phyloP scores from a whole-genome alignment of 2,797 vertebrate genomes.

The Lepidocolaptes lacrymiger region DNA sequence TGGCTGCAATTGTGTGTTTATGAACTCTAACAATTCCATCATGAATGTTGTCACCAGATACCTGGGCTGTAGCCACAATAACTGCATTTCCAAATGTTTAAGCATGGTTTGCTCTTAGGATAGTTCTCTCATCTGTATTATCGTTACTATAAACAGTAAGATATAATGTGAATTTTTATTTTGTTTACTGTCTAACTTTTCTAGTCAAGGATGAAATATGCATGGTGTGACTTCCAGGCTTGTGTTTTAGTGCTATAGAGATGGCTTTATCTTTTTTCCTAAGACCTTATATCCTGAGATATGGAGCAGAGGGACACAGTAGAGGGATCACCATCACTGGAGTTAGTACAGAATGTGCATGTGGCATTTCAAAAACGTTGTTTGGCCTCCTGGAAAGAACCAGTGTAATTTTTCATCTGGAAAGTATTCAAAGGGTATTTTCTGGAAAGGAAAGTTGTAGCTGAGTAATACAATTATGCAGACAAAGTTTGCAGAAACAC shows the following conservation, averaged over 20 bases:
- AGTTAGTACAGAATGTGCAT: background rate
- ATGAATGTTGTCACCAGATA: constrained; percentile 25
- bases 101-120: background rate
- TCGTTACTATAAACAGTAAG: background rate
- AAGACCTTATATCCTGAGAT: background rate
- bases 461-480: background rate
- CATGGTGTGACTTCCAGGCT: background rate
- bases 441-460: background rate
- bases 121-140: background rate
- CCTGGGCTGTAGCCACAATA: constrained; percentile 29
- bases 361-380: background rate
- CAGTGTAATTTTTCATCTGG: constrained; percentile 45
- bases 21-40: constrained; percentile 43
- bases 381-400: constrained; percentile 7
- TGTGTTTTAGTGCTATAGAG: background rate
- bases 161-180: background rate
- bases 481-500: background rate
- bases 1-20: constrained; percentile 34
- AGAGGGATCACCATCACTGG: background rate
- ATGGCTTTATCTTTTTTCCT: background rate
- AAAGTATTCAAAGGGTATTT: constrained; percentile 40
- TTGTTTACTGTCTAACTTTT: background rate
- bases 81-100: constrained; percentile 45
- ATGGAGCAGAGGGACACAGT: background rate
- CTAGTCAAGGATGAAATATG: background rate